Evolutionary conservation across 2,888 invertebrate species (phyloP).

Genomic region (Cylindroiulus punctatus): DNA sequence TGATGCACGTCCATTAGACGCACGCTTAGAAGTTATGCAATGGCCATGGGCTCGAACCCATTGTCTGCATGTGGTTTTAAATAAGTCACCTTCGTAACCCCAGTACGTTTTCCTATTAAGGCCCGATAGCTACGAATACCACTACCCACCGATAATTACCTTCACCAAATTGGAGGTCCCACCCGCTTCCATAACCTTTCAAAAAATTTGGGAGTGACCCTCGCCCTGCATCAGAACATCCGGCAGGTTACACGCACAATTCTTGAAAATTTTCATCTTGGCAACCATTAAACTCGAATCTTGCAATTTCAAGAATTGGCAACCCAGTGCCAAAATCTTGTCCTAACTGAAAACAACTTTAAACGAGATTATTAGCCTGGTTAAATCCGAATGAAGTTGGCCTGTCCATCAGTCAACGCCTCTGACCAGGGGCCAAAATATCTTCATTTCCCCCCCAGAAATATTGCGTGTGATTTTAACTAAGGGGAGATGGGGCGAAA

Average conservation of each 20-base stretch:
- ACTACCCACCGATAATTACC: constrained; percentile 26
- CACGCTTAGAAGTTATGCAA: constrained; percentile 25
- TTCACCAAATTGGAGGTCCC: background rate
- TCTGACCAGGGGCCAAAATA: background rate
- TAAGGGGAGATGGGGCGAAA: background rate
- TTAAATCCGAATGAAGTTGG: background rate
- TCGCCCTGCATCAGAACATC: background rate
- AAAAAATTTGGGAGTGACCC: constrained; percentile 7
- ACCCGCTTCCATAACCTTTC: constrained; percentile 40
- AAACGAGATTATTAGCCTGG: background rate
- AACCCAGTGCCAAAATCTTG: background rate
- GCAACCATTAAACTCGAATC: background rate
- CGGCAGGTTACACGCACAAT: background rate
- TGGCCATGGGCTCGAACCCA: constrained; percentile 37
- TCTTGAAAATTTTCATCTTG: background rate
- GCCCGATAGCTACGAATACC: constrained; percentile 35
- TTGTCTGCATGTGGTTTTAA: constrained; percentile 28
- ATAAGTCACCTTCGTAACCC: constrained; percentile 33
- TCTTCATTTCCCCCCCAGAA: constrained; percentile 18
- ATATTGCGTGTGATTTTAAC: background rate
- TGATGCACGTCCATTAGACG: constrained; percentile 36
- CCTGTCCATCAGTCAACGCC: constrained; percentile 18
- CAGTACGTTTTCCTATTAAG: constrained; percentile 10
- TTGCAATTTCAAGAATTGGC: background rate
- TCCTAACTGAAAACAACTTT: background rate